Base-by-base conservation (phyloP, 2,797 vertebrate species). In the Chaenodraco wilsoni region DNA sequence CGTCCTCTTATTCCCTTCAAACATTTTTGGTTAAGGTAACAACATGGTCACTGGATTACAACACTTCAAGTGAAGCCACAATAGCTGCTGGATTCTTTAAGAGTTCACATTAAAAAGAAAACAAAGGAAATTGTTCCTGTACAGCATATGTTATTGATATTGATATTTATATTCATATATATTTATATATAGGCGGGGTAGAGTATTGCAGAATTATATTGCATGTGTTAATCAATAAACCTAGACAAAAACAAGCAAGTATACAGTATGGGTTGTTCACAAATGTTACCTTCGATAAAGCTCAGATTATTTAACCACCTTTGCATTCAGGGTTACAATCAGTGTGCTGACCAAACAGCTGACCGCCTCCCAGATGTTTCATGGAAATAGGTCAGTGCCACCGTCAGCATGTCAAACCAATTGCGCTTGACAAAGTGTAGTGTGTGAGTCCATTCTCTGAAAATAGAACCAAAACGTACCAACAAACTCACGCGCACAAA, bases 151-250 rank as follows among this genome's bases (percentile, higher is more conserved):
- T 21, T 21, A 21, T 21, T 21, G 21, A 21, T 93, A 88, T 93
- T 88, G 87, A 91, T 93, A 92, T 93, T 90, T 91, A 91, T 92
- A 93, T 90, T 89, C 84, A 91, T 91, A 90, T 91, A 91, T 92
- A 84, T 92, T 88, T 91, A 88, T 87, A 92, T 93, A 92, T 93
- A 94, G 91, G 93, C 91, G 87, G 90, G 92, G 91, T 91, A 87
- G 89, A 93, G 91, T 95, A 94, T 94, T 95, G 93, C 93, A 94
- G 92, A 94, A 93, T 93, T 90, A 93, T 94, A 95, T 95, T 95
- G 94, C 93, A 94, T 94, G 93, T 94, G 88, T 92, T 90, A 92
- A 93, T 93, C 77, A 81, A 91, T 86, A 89, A 93, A 93, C 89
- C 87, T 91, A 87, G 91, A 94, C 88, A 88, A 89, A 92, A 94